Evolutionary conservation across 2,888 invertebrate species (phyloP).

Genomic region (Augiades crinisus): DNA sequence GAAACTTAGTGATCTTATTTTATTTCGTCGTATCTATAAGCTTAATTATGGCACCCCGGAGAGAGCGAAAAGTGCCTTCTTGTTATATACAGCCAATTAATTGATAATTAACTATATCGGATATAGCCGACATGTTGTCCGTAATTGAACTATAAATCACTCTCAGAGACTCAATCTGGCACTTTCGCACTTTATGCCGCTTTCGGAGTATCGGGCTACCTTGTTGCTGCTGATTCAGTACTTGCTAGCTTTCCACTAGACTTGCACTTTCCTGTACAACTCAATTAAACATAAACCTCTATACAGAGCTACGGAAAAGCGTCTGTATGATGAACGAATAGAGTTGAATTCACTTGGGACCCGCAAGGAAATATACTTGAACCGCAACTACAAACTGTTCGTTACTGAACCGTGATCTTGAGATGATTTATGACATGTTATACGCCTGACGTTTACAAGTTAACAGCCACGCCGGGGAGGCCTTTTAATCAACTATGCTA

Average conservation of each 20-base stretch:
- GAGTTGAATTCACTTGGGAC: conserved; percentile 36
- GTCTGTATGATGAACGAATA: conserved; percentile 29
- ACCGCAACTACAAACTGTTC: conserved; percentile 52
- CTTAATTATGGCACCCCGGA: not conserved
- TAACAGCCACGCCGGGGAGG: conserved; percentile 68
- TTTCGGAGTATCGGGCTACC: conserved; percentile 59
- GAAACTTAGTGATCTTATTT: too few species aligned
- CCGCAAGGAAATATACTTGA: conserved; percentile 42
- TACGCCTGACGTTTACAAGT: conserved; percentile 77
- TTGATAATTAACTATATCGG: conserved; percentile 51
- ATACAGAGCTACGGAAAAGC: conserved; percentile 31
- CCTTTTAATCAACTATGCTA: conserved; percentile 80
- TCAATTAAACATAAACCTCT: conserved; percentile 40
- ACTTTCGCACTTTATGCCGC: conserved; percentile 40
- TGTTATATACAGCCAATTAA: conserved; percentile 37
- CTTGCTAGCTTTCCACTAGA: conserved; percentile 61
- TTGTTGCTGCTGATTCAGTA: conserved; percentile 73
- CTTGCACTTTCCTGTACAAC: conserved; percentile 51
- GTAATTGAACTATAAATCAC: conserved; percentile 77
- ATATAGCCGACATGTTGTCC: conserved; percentile 57
- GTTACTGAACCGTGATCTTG: conserved; percentile 73
- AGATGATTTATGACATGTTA: conserved; percentile 79
- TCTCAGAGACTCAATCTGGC: conserved; percentile 37
- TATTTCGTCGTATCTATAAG: not conserved
- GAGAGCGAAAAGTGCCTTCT: conserved; percentile 30